Conservation (phyloP, 2,113 vertebrate species). For the Prinia subflava region DNA sequence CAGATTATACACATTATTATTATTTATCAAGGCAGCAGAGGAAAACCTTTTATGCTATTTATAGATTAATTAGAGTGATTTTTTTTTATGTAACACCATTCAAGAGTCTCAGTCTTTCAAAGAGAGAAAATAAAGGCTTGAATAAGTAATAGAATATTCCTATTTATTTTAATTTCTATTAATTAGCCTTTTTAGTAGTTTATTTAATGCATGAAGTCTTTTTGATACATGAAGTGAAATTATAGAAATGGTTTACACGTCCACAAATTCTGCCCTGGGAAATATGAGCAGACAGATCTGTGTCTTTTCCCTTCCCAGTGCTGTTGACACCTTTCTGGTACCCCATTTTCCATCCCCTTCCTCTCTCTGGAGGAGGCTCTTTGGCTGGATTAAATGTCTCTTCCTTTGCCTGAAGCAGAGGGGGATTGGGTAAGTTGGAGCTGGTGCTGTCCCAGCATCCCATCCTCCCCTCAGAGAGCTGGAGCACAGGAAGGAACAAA, state of each 20-base stretch:
- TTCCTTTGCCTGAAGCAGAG: neutral
- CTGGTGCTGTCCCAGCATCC: neutral
- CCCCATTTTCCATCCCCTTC: neutral
- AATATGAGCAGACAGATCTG: neutral
- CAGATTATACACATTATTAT: neutral
- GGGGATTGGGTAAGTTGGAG: neutral
- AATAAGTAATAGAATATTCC: neutral
- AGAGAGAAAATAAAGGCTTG: neutral
- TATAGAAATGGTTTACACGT: neutral
- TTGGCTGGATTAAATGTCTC: neutral
- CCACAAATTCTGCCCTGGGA: neutral
- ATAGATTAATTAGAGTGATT: neutral
- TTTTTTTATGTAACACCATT: neutral
- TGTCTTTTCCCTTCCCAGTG: neutral
- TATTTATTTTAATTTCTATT: neutral
- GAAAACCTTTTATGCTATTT: neutral
- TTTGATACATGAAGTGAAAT: neutral
- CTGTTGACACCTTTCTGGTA: neutral
- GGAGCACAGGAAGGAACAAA: rapidly evolving
- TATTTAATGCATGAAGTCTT: neutral
- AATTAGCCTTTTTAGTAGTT: neutral
- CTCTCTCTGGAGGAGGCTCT: neutral
- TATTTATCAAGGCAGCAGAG: neutral
- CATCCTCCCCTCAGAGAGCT: neutral
- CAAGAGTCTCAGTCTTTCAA: neutral